Percentiles rank a stretch among this genome's conserved stretches.
Conservation (phyloP, 2,888 invertebrate species). For the Drosophila peninsularis region DNA sequence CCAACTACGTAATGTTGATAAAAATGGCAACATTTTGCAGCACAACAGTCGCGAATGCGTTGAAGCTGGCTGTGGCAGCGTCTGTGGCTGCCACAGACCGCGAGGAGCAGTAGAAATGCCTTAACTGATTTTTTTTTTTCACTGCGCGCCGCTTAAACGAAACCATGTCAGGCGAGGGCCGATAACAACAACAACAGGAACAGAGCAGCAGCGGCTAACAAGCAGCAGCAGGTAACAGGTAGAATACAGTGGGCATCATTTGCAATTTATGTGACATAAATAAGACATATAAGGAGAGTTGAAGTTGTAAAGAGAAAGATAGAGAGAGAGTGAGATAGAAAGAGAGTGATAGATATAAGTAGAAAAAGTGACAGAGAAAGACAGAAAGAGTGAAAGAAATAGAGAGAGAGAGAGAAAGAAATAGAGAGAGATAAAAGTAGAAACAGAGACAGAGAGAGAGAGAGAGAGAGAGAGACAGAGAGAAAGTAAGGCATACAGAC, state of each 20-base stretch:
- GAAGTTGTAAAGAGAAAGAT: accelerated
- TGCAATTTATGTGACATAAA: neutral
- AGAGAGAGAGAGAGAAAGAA: neutral
- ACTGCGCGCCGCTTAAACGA: slow-evolving; percentile 51
- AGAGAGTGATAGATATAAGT: neutral
- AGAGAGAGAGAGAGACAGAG: neutral
- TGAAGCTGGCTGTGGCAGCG: slow-evolving; percentile 3
- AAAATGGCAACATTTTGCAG: slow-evolving; percentile 72
- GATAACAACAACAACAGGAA: slow-evolving; percentile 22
- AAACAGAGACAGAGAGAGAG: neutral
- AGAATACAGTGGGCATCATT: slow-evolving; percentile 25
- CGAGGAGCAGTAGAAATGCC: slow-evolving; percentile 38
- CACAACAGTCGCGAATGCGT: slow-evolving; percentile 7
- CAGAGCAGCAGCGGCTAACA: slow-evolving; percentile 12
- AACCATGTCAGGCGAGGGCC: slow-evolving; percentile 64
- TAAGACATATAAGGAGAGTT: neutral
- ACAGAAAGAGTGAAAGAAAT: neutral
- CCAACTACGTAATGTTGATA: slow-evolving; percentile 63
- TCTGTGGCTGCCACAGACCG: slow-evolving; percentile 25
- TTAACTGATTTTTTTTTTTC: slow-evolving; percentile 67
- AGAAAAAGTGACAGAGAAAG: neutral
- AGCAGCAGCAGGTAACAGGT: slow-evolving; percentile 20
- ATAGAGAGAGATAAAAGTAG: neutral
- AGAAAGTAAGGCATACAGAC: neutral
- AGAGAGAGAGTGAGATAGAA: neutral